Evolutionary conservation across 2,888 invertebrate genomes (phyloP).

Genomic region (Tribolium freemani): DNA sequence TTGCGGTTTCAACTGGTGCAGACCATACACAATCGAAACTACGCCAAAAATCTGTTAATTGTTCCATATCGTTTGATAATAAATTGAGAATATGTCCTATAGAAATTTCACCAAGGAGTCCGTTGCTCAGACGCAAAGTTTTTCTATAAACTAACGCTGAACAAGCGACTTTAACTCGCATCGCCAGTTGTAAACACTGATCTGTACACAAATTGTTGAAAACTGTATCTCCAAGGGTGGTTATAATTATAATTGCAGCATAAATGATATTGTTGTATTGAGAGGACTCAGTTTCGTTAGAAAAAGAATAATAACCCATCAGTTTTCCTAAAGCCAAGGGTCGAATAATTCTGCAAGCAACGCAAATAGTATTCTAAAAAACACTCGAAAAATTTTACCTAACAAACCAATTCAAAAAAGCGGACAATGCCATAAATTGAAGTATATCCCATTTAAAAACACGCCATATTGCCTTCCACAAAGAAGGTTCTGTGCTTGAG

Average conservation of each 20-base stretch:
- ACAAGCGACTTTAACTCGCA: conserved; percentile 77
- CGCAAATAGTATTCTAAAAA: not conserved
- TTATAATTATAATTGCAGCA: not conserved
- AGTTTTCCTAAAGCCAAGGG: conserved; percentile 72
- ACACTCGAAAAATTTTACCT: not conserved
- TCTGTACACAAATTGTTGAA: not conserved
- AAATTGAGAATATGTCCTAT: conserved; percentile 70
- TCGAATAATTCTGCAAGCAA: conserved; percentile 19
- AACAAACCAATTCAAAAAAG: not conserved
- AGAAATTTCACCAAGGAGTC: conserved; percentile 84
- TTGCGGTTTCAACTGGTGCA: conserved; percentile 80
- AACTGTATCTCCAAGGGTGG: not conserved
- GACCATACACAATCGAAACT: conserved; percentile 84
- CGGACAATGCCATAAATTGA: conserved; percentile 65
- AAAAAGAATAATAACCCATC: conserved; percentile 71
- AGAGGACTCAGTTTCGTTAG: conserved; percentile 82
- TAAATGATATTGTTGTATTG: conserved; percentile 68
- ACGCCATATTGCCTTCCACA: conserved; percentile 60
- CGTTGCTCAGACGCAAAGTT: conserved; percentile 75
- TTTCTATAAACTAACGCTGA: conserved; percentile 81
- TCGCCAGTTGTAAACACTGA: conserved; percentile 73
- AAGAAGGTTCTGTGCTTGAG: conserved; percentile 67
- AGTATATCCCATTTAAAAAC: conserved; percentile 72
- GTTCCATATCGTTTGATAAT: conserved; percentile 86
- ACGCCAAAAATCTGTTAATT: conserved; percentile 84